Conservation (phyloP, 2,888 invertebrate genomes). For the Julus scanicus region DNA sequence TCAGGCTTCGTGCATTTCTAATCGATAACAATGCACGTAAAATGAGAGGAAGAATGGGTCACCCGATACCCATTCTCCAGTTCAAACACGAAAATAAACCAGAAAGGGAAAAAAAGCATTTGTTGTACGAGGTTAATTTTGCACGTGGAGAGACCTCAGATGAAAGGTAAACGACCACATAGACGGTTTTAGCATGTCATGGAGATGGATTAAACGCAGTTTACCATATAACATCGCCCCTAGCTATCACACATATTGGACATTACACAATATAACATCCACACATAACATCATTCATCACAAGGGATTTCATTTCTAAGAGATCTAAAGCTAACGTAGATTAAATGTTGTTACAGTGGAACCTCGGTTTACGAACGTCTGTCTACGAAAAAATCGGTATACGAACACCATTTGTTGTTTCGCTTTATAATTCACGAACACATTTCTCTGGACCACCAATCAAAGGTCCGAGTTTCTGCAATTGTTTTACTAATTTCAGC, state of each 20-base stretch:
- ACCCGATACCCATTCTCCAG: conserved; percentile 43
- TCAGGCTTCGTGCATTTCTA: conserved; percentile 28
- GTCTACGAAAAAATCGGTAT: too few relatives aligned
- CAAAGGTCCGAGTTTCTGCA: too few relatives aligned
- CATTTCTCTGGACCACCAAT: too few relatives aligned
- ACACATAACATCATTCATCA: background rate
- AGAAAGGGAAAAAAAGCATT: background rate
- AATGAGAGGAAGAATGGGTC: conserved; percentile 25
- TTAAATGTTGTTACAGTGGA: too few relatives aligned
- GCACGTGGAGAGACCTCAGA: conserved; percentile 31
- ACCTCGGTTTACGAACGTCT: too few relatives aligned
- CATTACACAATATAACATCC: background rate
- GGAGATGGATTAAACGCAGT: background rate
- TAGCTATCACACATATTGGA: background rate
- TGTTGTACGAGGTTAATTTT: conserved; percentile 29
- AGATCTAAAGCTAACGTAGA: background rate
- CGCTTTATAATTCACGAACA: too few relatives aligned
- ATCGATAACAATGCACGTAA: conserved; percentile 36
- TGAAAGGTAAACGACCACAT: conserved; percentile 31
- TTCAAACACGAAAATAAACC: conserved; percentile 40
- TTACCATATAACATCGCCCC: background rate
- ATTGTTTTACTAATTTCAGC: too few relatives aligned
- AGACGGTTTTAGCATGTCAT: conserved; percentile 8
- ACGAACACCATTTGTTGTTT: too few relatives aligned
- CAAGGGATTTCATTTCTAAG: too few relatives aligned